phyloP scores from a whole-genome alignment of 1,140 invertebrate genomes.

The Ostrea edulis region DNA sequence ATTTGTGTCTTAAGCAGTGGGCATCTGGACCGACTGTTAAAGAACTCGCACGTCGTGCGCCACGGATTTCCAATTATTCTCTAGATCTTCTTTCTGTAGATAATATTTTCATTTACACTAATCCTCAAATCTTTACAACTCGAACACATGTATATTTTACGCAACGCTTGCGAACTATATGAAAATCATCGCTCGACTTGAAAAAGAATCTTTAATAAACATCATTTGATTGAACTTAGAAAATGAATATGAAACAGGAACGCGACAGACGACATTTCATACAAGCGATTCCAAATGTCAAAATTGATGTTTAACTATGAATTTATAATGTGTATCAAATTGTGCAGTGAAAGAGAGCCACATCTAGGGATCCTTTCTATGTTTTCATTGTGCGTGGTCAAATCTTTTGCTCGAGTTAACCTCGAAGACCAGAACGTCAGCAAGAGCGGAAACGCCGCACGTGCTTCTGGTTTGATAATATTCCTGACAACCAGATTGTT shows the following conservation, averaged over 20 bases:
- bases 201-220: slow-evolving; percentile 12
- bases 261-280: neutral
- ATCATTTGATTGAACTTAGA: neutral
- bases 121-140: neutral
- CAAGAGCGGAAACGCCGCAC: neutral
- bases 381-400: slow-evolving; percentile 30
- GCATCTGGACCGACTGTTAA: neutral
- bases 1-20: neutral
- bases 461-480: slow-evolving; percentile 27
- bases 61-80: neutral
- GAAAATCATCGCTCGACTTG: neutral
- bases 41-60: neutral
- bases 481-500: neutral
- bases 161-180: slow-evolving; percentile 6
- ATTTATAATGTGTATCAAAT: slow-evolving; percentile 38
- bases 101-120: slow-evolving; percentile 31
- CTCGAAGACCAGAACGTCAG: neutral
- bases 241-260: slow-evolving; percentile 30
- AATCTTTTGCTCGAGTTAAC: slow-evolving; percentile 7
- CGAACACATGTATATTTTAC: slow-evolving; percentile 30
- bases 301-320: slow-evolving; percentile 27
- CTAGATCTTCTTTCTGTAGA: slow-evolving; percentile 17
- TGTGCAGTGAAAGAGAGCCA: slow-evolving; percentile 12
- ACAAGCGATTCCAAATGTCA: slow-evolving; percentile 31
- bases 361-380: neutral